Percentiles rank a stretch among this genome's conserved stretches.
These are phyloP conservation scores for Temnothorax rugatulus DNA, from an alignment of 2,888 invertebrate species.

Conservation along the genomic window DNA sequence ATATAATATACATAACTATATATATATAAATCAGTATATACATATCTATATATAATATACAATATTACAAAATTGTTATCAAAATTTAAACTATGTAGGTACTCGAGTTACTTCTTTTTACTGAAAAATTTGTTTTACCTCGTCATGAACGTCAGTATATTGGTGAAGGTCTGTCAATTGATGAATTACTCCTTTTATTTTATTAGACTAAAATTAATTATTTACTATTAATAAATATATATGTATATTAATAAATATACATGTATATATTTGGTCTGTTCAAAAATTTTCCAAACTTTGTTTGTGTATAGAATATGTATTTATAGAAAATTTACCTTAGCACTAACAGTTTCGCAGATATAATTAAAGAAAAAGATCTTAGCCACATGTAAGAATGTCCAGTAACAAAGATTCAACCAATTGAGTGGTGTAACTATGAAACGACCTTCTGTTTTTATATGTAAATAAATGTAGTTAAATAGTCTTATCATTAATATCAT, in stretches of 20 bases:
- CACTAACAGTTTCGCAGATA: conserved; percentile 36
- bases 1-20: no score
- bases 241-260: not conserved
- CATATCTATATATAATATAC: no score
- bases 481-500: not conserved
- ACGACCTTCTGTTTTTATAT: not conserved
- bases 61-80: not conserved
- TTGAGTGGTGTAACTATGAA: not conserved
- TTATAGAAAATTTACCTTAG: conserved; percentile 17
- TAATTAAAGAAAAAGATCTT: conserved; percentile 18
- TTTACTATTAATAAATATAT: not conserved
- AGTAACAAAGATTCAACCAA: not conserved
- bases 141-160: conserved; percentile 3
- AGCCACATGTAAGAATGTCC: not conserved
- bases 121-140: conserved; percentile 25
- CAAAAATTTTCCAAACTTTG: not conserved
- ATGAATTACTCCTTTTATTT: not conserved
- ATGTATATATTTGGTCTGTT: not conserved
- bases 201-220: conserved; percentile 10
- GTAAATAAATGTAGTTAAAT: not conserved
- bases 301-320: not conserved
- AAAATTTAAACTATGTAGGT: not conserved
- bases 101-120: not conserved
- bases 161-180: not conserved
- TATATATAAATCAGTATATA: no score